Evolutionary conservation across 2,113 vertebrate species (phyloP).

Genomic region (Brachypodius melanocephalos): DNA sequence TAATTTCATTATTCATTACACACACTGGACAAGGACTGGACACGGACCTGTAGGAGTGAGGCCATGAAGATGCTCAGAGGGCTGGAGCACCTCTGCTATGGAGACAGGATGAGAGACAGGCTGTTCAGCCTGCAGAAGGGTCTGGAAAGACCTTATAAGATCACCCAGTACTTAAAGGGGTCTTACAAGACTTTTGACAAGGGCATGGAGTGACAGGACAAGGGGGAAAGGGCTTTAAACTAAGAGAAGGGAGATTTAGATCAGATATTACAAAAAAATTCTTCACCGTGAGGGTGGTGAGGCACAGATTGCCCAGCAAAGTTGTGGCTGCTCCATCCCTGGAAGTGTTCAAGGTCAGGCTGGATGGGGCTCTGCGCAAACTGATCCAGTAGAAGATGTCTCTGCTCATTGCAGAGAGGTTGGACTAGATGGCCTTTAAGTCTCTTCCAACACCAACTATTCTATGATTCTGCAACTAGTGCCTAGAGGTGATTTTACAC

Average conservation of each 20-base stretch:
- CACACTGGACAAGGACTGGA: rapidly evolving
- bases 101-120: background rate
- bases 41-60: background rate
- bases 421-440: background rate
- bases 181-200: background rate
- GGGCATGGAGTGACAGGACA: background rate
- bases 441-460: background rate
- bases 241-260: background rate
- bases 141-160: background rate
- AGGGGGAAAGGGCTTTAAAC: background rate
- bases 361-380: background rate
- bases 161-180: background rate
- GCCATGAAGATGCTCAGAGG: background rate
- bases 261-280: background rate
- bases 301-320: background rate
- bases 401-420: background rate
- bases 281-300: background rate
- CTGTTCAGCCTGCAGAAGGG: background rate
- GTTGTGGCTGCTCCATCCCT: background rate
- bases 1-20: background rate
- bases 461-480: background rate
- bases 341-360: background rate
- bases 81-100: background rate
- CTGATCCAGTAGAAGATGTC: background rate
- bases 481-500: background rate